phyloP scores from a whole-genome alignment of 2,888 invertebrate species.

The Metacarcinus magister region DNA sequence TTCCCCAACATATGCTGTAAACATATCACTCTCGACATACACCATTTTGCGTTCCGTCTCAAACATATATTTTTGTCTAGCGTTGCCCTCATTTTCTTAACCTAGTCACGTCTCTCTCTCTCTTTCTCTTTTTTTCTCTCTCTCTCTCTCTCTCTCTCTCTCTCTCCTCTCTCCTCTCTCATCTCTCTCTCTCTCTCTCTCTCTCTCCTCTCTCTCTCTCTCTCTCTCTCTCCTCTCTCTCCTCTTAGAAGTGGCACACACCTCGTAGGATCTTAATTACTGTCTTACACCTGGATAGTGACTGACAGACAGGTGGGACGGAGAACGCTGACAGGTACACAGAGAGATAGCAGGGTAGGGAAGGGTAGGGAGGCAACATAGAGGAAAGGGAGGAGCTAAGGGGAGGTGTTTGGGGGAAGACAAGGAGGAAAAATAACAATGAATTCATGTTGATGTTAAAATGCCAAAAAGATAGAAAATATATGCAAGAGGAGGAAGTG shows the following conservation, averaged over 20 bases:
- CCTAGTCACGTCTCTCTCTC: conserved; percentile 28
- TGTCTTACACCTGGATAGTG: conserved; percentile 36
- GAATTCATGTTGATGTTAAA: neutral
- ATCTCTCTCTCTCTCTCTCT: conserved; percentile 44
- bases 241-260: neutral
- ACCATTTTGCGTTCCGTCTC: neutral
- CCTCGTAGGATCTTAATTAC: conserved; percentile 3
- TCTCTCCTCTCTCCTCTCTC: neutral
- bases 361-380: neutral
- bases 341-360: neutral
- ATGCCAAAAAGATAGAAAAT: neutral
- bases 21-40: neutral
- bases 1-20: neutral
- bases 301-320: conserved; percentile 15
- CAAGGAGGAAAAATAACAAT: neutral
- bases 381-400: neutral
- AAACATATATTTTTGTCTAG: neutral
- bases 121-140: conserved; percentile 11
- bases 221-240: conserved; percentile 18
- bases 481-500: neutral
- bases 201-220: conserved; percentile 8
- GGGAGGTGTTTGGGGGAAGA: neutral
- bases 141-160: conserved; percentile 26
- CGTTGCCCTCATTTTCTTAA: neutral
- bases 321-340: neutral